A percentile compares a stretch with the other conserved stretches of the same genome.
These are phyloP conservation scores for Perodicticus potto DNA, from an alignment of 2,797 vertebrate species.

Conservation along the genomic window DNA sequence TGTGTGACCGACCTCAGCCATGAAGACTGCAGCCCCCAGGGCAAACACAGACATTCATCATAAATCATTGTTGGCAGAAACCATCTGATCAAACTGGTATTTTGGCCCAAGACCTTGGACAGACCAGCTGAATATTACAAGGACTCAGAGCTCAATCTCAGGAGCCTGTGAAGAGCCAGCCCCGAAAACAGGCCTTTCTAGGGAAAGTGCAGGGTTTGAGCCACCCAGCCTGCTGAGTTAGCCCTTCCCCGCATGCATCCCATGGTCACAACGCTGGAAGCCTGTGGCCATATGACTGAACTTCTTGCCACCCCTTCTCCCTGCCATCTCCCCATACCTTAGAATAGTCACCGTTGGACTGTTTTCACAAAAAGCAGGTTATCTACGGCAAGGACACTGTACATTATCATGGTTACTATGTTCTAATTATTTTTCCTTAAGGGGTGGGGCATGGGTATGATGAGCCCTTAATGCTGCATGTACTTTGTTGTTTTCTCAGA, in stretches of 20 bases:
- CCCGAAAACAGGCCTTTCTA: not conserved
- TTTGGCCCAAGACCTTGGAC: not conserved
- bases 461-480: not conserved
- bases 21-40: not conserved
- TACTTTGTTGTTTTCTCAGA: not conserved
- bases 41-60: not conserved
- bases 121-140: not conserved
- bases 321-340: not conserved
- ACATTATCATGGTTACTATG: not conserved
- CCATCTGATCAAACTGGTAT: not conserved
- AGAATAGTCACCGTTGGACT: not conserved
- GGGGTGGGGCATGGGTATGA: not conserved
- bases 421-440: not conserved
- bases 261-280: not conserved
- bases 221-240: not conserved
- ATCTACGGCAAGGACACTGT: not conserved
- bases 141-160: constrained; percentile 21
- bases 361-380: not conserved
- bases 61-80: constrained; percentile 24
- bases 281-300: not conserved
- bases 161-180: not conserved
- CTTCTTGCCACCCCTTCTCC: not conserved
- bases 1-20: not conserved
- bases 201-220: not conserved
- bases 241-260: not conserved